phyloP scores from a whole-genome alignment of 2,797 vertebrate genomes.

The Cryptoprocta ferox region DNA sequence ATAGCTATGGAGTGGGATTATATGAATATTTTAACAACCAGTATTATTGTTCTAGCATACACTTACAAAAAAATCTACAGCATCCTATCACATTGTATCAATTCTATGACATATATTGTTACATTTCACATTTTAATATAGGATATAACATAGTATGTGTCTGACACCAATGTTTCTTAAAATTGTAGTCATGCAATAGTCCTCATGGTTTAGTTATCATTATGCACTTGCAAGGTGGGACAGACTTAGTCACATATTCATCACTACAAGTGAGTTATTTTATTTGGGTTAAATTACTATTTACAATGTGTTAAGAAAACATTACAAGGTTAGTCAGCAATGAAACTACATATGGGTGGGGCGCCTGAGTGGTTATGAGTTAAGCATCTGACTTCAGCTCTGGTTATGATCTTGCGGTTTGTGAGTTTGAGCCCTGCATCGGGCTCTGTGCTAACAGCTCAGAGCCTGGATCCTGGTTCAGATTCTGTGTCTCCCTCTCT shows the following conservation, averaged over 20 bases:
- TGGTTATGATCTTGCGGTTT: no score
- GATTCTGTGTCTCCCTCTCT: no score
- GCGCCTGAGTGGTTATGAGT: no score
- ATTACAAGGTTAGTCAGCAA: not conserved
- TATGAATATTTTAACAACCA: not conserved
- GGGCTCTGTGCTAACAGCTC: no score
- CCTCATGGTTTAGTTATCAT: not conserved
- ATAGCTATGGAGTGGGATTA: not conserved
- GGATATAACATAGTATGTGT: not conserved
- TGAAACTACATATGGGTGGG: not conserved
- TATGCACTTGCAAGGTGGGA: not conserved
- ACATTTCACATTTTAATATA: not conserved
- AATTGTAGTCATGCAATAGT: not conserved
- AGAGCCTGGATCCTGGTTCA: no score
- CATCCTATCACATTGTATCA: not conserved
- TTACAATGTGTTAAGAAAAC: not conserved
- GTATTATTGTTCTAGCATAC: not conserved
- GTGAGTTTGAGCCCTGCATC: no score
- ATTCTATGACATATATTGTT: not conserved
- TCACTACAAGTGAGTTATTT: not conserved
- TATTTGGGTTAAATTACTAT: not conserved
- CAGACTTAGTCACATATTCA: not conserved
- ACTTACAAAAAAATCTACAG: not conserved
- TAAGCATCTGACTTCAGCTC: no score
- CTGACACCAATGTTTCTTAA: not conserved